Base-by-base conservation (phyloP, 2,888 invertebrate genomes). In the Timema cristinae region DNA sequence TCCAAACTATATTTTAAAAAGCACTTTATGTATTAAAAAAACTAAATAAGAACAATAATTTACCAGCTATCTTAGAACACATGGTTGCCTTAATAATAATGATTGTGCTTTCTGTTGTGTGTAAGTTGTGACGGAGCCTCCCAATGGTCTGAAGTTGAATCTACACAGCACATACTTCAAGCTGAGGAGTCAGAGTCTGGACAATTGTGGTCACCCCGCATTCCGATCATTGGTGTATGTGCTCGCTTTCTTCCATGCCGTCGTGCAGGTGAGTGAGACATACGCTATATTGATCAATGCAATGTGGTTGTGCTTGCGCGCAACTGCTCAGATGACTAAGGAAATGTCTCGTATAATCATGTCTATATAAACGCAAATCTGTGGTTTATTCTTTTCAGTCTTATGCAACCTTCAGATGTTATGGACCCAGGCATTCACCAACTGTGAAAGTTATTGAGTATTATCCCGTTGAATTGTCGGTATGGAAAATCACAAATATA, bases 211-310 rank as follows among this genome's bases (percentile, higher is more conserved):
- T 0, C 95, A 96, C 81, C 84, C 86, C 0, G 86, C 89, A n/a
- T 97, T 91, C 83, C 91, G 90, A 77, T 86, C 94, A 51, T 84
- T 97, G 0, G 87, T 95, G 56, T 97, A 92, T 80, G 95, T 94
- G 2, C 84, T 97, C 61, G 94, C 94, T 0, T 97, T 97, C 84
- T 96, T 96, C 84, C 96, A 97, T 81, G 96, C 94, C 9, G 95
- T 96, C 0, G 91, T 96, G 0, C 93, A 93, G 85, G 91, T 90
- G 81, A 81, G 72, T 73, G 32, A 32, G 32, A 32, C 32, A 32
- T 32, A 32, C 1, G 2, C 32, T 54, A 54, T 54, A 54, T 11
- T 54, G 54, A n/a, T 54, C 54, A n/a, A 54, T 15, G 11, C n/a
- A 54, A 54, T 4, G 1, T 54, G 13, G 4, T 11, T 54, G 11